Base-by-base conservation (phyloP, 2,113 vertebrate species). In the Labrus mixtus region DNA sequence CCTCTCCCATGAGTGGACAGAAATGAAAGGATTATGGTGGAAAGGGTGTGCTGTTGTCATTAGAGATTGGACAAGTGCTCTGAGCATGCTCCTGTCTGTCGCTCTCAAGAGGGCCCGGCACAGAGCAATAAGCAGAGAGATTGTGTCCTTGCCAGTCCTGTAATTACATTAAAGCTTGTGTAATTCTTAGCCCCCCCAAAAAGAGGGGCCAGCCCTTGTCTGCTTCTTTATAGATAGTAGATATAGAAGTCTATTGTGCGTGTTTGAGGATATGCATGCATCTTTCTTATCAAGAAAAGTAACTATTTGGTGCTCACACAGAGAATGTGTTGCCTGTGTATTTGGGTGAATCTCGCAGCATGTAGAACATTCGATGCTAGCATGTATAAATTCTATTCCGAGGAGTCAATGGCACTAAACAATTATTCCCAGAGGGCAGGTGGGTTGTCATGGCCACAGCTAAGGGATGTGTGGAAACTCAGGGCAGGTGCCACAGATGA, bases 151-250 rank as follows among this genome's bases (percentile, higher is more conserved):
- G 89, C 87, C 85, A 86, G 89, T 90, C 86, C 88, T 87, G 79
- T 93, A 92, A 93, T 95, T 92, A 91, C 87, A 91, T 92, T 92
- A 91, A 88, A 87, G 84, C 85, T 79, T 57, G 45, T 90, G 84
- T 90, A 79, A 87, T 87, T 91, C 87, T 87, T 82, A 41, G 58
- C 29, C 84, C 29, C 29, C 29, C 25, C 74, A 82, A 78, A 82
- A 74, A 81, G 43, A 65, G 19, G 15, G 76, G 68, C 37, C 62
- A 57, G 36, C 74, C 17, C 5, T 69, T 4, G 43, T 41, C 60
- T 58, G 23, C 48, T 78, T 66, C 63, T 64, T 59, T 6, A 9
- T 19, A 36, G n/a, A n/a, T n/a, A n/a, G n/a, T n/a, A n/a, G n/a
- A n/a, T n/a, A 25, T 10, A 15, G 23, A 46, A 19, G 33, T 55